Conservation (phyloP, 2,888 invertebrate species). For the Euspilapteryx auroguttella region DNA sequence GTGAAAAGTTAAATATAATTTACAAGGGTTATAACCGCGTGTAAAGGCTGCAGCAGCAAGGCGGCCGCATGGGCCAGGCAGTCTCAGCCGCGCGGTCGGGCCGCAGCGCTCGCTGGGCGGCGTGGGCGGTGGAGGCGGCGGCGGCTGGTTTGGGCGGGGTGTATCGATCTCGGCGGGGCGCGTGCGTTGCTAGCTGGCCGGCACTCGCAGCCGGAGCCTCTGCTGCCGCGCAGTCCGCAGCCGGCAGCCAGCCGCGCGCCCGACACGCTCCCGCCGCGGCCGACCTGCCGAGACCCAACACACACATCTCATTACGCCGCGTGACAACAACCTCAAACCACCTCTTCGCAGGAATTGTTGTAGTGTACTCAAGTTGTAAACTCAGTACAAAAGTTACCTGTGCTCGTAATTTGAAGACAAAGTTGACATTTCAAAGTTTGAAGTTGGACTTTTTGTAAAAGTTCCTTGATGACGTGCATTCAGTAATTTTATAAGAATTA, state of each 20-base stretch:
- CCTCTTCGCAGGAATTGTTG: slow-evolving; percentile 37
- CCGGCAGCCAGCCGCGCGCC: slow-evolving; percentile 43
- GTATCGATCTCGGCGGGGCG: slow-evolving; percentile 53
- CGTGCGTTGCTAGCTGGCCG: slow-evolving; percentile 35
- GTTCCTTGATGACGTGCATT: too few species aligned
- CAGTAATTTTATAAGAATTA: too few species aligned
- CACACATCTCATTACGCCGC: slow-evolving; percentile 21
- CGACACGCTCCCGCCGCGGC: slow-evolving; percentile 23
- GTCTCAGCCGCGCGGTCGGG: too few species aligned
- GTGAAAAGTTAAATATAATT: too few species aligned
- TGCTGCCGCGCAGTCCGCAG: slow-evolving; percentile 49
- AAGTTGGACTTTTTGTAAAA: too few species aligned
- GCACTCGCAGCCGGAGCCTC: slow-evolving; percentile 14
- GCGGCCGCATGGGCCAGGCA: too few species aligned
- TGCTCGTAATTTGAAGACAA: too few species aligned
- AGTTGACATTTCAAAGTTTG: too few species aligned
- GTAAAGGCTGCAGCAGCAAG: too few species aligned
- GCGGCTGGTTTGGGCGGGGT: slow-evolving; percentile 33
- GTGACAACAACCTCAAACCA: slow-evolving; percentile 34
- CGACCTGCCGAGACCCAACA: slow-evolving; percentile 11
- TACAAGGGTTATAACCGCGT: too few species aligned
- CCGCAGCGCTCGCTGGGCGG: too few species aligned
- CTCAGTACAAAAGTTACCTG: too few species aligned
- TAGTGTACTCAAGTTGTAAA: slow-evolving; percentile 29
- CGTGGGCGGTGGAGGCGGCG: slow-evolving; percentile 35